These are phyloP conservation scores for Thelaira solivaga DNA, from an alignment of 2,888 invertebrate genomes.

Conservation along the genomic window DNA sequence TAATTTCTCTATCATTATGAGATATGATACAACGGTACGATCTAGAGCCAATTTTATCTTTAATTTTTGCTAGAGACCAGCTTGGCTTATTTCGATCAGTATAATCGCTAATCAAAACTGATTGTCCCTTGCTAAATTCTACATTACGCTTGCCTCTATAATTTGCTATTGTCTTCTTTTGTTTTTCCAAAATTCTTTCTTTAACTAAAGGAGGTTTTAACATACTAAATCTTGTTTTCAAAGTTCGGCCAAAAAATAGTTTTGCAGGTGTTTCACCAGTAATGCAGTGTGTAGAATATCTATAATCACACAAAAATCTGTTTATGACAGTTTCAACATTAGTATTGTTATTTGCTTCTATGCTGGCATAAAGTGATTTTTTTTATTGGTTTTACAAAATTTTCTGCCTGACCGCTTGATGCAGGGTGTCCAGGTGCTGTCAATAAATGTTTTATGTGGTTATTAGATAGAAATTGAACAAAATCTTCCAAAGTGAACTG, in stretches of 20 bases:
- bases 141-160: constrained; percentile 12
- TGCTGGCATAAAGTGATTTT: neutral
- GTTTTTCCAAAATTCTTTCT: constrained; percentile 18
- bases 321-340: neutral
- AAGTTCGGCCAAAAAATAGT: neutral
- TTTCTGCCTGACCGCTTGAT: neutral
- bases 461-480: neutral
- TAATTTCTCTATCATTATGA: constrained; percentile 31
- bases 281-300: neutral
- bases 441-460: neutral
- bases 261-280: neutral
- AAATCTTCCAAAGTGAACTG: neutral
- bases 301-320: neutral
- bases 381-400: neutral
- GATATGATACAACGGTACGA: constrained; percentile 26
- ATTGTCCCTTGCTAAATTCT: constrained; percentile 38
- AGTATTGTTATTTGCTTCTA: neutral
- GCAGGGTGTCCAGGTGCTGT: neutral
- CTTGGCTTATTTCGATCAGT: constrained; percentile 47
- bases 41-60: constrained; percentile 38
- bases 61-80: constrained; percentile 38
- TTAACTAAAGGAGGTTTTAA: constrained; percentile 14
- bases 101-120: constrained; percentile 50
- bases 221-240: neutral
- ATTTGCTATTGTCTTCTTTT: constrained; percentile 17